Conservation (phyloP, 2,113 vertebrate species). For the Chascanopsetta lugubris region DNA sequence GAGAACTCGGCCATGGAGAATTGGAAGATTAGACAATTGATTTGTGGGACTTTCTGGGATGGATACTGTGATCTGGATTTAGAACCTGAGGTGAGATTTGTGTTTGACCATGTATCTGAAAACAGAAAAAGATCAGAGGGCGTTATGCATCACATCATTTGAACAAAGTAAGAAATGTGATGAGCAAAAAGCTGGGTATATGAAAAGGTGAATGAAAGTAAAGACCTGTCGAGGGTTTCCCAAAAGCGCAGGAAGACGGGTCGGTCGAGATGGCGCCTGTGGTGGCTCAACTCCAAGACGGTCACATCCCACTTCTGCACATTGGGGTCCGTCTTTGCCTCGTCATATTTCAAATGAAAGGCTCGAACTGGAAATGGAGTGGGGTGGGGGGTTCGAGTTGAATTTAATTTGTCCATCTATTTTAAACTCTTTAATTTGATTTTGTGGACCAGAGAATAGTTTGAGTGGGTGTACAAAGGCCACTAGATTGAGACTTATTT, state of each 20-base stretch:
- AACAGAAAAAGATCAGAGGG: neutral
- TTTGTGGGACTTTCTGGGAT: conserved; percentile 18
- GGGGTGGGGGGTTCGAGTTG: no score
- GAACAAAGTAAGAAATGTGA: neutral
- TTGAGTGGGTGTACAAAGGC: no score
- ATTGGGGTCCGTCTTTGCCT: conserved; percentile 94
- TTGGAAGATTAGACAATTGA: conserved; percentile 7
- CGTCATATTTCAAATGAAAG: conserved; percentile 98
- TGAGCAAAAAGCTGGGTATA: neutral
- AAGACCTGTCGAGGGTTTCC: conserved; percentile 97
- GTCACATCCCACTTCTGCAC: conserved; percentile 99
- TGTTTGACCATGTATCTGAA: conserved; percentile 98
- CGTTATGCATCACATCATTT: neutral
- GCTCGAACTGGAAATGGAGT: conserved; percentile 91
- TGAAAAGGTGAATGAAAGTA: neutral
- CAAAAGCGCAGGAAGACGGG: conserved; percentile 96
- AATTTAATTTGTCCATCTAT: no score
- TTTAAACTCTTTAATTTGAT: no score
- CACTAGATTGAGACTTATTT: no score
- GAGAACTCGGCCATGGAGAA: conserved; percentile 17
- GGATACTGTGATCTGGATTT: conserved; percentile 67
- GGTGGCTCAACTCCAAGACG: conserved; percentile 96
- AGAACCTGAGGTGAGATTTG: conserved; percentile 98
- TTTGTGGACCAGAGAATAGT: no score
- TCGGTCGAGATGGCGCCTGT: conserved; percentile 95